These are phyloP conservation scores for Drosophila bipectinata DNA, from an alignment of 1,140 invertebrate species.

Conservation along the genomic window DNA sequence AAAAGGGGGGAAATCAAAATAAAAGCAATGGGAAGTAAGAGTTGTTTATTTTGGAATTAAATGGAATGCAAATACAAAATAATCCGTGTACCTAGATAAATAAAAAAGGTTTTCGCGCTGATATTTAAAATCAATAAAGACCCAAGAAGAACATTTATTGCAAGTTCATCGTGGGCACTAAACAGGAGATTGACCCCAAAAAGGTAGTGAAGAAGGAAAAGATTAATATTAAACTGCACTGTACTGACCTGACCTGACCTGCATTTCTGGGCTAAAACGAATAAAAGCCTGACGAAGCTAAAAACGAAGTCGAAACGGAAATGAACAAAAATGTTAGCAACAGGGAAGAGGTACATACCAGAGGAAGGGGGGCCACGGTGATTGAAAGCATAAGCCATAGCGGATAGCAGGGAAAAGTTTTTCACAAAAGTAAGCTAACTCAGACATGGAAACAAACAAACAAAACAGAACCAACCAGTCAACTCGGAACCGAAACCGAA, in stretches of 20 bases:
- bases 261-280: slow-evolving; percentile 51
- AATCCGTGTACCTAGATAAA: too few species aligned
- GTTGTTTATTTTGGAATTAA: background rate
- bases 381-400: slow-evolving; percentile 61
- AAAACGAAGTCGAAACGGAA: slow-evolving; percentile 64
- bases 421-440: slow-evolving; percentile 65
- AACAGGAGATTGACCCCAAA: slow-evolving; percentile 44
- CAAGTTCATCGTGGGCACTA: slow-evolving; percentile 13
- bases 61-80: background rate
- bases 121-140: too few species aligned
- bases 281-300: slow-evolving; percentile 45
- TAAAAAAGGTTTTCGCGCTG: too few species aligned
- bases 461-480: slow-evolving; percentile 48
- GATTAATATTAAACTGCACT: slow-evolving; percentile 64
- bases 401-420: slow-evolving; percentile 49
- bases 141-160: slow-evolving; percentile 29
- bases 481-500: slow-evolving; percentile 28
- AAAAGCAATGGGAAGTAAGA: background rate
- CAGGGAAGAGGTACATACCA: background rate
- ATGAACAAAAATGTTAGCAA: slow-evolving; percentile 63
- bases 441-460: slow-evolving; percentile 70
- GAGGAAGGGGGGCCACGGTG: slow-evolving; percentile 19
- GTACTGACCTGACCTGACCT: slow-evolving; percentile 63
- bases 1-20: background rate
- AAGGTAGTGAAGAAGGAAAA: slow-evolving; percentile 21